Evolutionary conservation across 37 sponge, comb jelly and placozoan species (phyloP).

Genomic region (Cliona cf. orientalis): DNA sequence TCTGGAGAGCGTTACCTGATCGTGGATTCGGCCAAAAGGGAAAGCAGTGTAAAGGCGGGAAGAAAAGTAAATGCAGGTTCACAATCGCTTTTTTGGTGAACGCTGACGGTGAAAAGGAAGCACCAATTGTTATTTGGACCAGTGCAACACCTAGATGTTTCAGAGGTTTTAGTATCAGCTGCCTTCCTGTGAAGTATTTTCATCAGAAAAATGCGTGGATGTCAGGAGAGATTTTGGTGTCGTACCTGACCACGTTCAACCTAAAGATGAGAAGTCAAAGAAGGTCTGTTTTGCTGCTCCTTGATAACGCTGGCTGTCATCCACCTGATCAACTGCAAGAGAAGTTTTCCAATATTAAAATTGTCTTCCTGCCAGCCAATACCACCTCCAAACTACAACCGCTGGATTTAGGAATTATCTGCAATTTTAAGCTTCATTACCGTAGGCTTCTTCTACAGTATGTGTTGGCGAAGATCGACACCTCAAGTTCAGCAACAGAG

Average conservation of each 20-base stretch:
- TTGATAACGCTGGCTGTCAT: slow-evolving; percentile 33
- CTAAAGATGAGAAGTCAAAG: neutral
- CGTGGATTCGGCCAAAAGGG: slow-evolving; percentile 54
- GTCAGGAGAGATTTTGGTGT: slow-evolving; percentile 31
- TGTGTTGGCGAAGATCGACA: slow-evolving; percentile 57
- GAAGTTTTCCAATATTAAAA: neutral
- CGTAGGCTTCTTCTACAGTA: slow-evolving; percentile 15
- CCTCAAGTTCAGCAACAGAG: slow-evolving; percentile 36
- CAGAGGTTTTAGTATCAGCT: slow-evolving; percentile 9
- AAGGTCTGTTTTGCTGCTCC: slow-evolving; percentile 27
- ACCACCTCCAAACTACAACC: slow-evolving; percentile 59
- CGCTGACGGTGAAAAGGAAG: slow-evolving; percentile 63
- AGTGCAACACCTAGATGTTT: slow-evolving; percentile 33
- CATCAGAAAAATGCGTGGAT: slow-evolving; percentile 34
- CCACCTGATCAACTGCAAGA: slow-evolving; percentile 4
- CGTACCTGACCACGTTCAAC: slow-evolving; percentile 2
- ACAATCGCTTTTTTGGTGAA: slow-evolving; percentile 68
- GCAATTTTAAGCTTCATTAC: slow-evolving; percentile 47
- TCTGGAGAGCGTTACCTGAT: slow-evolving; percentile 74
- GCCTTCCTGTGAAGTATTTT: slow-evolving; percentile 26
- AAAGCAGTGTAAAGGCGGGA: slow-evolving; percentile 67
- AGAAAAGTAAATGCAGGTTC: slow-evolving; percentile 54
- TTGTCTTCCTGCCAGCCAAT: slow-evolving; percentile 51
- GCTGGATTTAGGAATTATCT: slow-evolving; percentile 68
- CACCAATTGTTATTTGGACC: slow-evolving; percentile 42